Evolutionary conservation across 2,888 invertebrate genomes (phyloP).

Genomic region (Phytoseiulus persimilis): DNA sequence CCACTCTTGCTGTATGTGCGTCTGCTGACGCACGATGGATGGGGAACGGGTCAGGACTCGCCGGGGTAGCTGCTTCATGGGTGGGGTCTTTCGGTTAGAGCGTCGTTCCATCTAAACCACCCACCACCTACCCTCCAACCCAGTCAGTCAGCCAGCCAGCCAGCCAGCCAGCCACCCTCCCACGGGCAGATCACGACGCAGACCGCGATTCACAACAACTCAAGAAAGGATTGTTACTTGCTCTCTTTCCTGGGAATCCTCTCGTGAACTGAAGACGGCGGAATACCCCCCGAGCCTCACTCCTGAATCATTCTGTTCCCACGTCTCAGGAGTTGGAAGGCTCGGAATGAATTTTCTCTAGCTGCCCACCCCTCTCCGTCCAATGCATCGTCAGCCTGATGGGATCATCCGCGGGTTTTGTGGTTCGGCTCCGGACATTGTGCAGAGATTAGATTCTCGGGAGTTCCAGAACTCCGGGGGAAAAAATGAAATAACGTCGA

Average conservation of each 20-base stretch:
- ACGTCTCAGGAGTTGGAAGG: too few relatives aligned
- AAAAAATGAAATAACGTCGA: too few relatives aligned
- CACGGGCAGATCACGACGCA: neutral
- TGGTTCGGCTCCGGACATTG: too few relatives aligned
- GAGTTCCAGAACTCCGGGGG: too few relatives aligned
- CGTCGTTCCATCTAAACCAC: neutral
- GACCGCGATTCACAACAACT: neutral
- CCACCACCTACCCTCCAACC: neutral
- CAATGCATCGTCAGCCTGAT: too few relatives aligned
- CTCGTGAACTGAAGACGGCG: neutral
- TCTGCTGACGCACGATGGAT: conserved; percentile 5
- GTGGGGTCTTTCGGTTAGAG: conserved; percentile 5
- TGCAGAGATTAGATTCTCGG: too few relatives aligned
- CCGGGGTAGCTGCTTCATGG: neutral
- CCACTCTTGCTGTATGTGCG: neutral
- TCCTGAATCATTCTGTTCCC: too few relatives aligned
- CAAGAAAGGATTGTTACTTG: neutral
- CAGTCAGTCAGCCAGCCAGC: neutral
- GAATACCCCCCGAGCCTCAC: too few relatives aligned
- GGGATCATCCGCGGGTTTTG: too few relatives aligned
- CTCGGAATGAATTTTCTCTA: too few relatives aligned
- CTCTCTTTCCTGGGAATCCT: neutral
- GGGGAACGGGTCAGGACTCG: neutral
- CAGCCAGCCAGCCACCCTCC: neutral
- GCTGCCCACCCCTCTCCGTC: too few relatives aligned